Evolutionary conservation across 2,113 vertebrate genomes (phyloP).

Genomic region (Gnathonemus longibarbis): DNA sequence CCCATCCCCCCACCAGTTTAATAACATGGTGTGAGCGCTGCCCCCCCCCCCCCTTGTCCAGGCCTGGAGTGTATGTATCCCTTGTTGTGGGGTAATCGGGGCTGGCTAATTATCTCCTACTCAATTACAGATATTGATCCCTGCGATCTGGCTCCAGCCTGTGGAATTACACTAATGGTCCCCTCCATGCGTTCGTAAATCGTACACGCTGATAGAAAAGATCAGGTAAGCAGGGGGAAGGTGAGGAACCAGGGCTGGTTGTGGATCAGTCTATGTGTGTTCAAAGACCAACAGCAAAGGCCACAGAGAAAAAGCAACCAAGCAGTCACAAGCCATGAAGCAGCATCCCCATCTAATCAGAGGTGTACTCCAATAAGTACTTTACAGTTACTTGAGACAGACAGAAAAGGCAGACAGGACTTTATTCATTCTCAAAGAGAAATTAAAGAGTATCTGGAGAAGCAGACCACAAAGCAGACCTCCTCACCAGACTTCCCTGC

Average conservation of each 20-base stretch:
- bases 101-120: conserved; percentile 38
- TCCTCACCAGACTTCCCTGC: background rate
- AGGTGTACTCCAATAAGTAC: background rate
- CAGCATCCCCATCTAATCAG: background rate
- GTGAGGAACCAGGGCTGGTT: background rate
- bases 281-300: background rate
- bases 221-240: background rate
- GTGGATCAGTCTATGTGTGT: background rate
- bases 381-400: background rate
- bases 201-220: conserved; percentile 11
- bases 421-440: background rate
- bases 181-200: conserved; percentile 28
- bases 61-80: conserved; percentile 29
- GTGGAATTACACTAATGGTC: conserved; percentile 44
- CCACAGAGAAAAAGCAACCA: background rate
- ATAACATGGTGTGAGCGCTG: conserved; percentile 25
- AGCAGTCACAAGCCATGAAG: background rate
- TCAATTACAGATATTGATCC: conserved; percentile 44
- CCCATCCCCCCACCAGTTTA: background rate
- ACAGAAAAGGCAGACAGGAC: background rate
- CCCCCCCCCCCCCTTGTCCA: too few relatives aligned
- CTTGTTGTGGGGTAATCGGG: conserved; percentile 35
- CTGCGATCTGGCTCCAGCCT: conserved; percentile 24
- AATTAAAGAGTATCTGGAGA: background rate
- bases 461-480: background rate